Conservation (phyloP, 2,797 vertebrate species). For the Setipinna tenuifilis region DNA sequence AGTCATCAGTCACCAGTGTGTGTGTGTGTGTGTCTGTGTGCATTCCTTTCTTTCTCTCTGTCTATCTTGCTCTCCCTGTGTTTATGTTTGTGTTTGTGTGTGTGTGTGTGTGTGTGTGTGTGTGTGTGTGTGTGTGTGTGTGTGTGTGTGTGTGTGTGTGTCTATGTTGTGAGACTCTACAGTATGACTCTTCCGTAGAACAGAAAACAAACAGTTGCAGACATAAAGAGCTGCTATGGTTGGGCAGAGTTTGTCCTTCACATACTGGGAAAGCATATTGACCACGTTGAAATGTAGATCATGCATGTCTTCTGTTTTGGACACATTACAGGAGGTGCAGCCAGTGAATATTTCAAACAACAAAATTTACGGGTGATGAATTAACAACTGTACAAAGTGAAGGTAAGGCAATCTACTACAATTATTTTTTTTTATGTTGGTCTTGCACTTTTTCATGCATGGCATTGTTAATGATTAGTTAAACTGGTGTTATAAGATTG, state of each 20-base stretch:
- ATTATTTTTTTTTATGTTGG: too few relatives aligned
- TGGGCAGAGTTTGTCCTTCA: background rate
- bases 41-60: background rate
- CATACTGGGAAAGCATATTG: background rate
- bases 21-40: background rate
- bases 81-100: constrained; percentile 62
- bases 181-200: too few relatives aligned
- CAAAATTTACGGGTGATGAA: background rate
- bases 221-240: background rate
- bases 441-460: too few relatives aligned
- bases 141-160: constrained; percentile 61
- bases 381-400: too few relatives aligned
- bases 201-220: background rate
- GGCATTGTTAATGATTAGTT: too few relatives aligned
- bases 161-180: background rate
- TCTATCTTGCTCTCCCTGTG: constrained; percentile 30
- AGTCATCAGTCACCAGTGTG: constrained; percentile 33
- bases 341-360: background rate
- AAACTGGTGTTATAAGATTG: too few relatives aligned
- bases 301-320: background rate
- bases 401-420: too few relatives aligned
- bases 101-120: constrained; percentile 62
- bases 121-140: constrained; percentile 59
- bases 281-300: background rate
- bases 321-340: background rate